A percentile compares a stretch with the other conserved stretches of the same genome.
Conservation (phyloP, 2,888 invertebrate genomes). For the Brachyptera putata region DNA sequence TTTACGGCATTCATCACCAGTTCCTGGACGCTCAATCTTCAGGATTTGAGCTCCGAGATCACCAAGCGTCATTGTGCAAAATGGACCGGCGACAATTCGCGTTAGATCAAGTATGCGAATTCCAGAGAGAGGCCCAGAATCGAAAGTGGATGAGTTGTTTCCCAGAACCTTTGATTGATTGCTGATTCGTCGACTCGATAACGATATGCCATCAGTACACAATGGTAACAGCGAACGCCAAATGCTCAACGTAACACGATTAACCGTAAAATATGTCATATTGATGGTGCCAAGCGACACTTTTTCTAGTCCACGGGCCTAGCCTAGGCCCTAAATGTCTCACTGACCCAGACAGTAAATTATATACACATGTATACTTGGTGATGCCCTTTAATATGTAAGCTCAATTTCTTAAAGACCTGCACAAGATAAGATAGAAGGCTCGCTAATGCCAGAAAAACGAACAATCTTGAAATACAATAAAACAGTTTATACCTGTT, state of each 20-base stretch:
- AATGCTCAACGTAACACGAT: too few species aligned
- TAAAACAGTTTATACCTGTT: too few species aligned
- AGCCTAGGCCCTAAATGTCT: too few species aligned
- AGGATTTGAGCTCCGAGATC: constrained; percentile 91
- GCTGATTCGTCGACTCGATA: too few species aligned
- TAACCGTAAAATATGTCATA: too few species aligned
- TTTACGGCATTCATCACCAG: constrained; percentile 81
- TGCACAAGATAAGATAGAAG: too few species aligned
- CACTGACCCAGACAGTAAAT: background rate
- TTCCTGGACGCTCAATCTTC: constrained; percentile 81
- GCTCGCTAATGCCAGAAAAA: too few species aligned
- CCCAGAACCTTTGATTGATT: too few species aligned
- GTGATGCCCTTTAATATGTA: background rate
- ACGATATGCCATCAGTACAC: too few species aligned
- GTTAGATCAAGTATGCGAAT: constrained; percentile 75
- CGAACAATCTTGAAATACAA: too few species aligned
- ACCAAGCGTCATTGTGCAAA: constrained; percentile 88
- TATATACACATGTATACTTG: background rate
- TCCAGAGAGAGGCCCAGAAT: constrained; percentile 44
- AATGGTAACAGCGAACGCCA: too few species aligned
- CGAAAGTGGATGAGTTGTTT: too few species aligned
- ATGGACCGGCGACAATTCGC: constrained; percentile 89
- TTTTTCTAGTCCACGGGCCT: background rate
- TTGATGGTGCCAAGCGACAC: background rate
- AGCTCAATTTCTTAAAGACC: background rate